Evolutionary conservation across 2,888 invertebrate genomes (phyloP).

Genomic region (Apomyelois bistriatella): DNA sequence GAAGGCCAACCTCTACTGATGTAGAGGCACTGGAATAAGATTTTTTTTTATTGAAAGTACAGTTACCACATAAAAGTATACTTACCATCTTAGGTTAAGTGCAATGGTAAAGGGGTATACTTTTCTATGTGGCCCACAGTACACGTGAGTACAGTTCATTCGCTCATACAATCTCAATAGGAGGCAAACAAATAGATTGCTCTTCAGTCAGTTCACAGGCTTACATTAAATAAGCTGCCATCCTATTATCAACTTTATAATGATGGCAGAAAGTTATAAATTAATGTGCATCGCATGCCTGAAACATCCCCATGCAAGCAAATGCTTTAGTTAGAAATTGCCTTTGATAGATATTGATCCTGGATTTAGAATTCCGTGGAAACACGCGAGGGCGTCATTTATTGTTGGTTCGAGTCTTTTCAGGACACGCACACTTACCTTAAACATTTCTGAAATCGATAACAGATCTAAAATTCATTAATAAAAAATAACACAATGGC

Average conservation of each 20-base stretch:
- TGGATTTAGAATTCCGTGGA: not conserved
- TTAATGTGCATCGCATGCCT: not conserved
- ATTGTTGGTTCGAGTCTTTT: not conserved
- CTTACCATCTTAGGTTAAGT: too few species aligned
- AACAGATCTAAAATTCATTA: not conserved
- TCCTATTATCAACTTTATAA: not conserved
- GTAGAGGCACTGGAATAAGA: too few species aligned
- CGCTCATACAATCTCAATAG: too few species aligned
- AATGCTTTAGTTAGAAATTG: constrained; percentile 6
- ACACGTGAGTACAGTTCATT: too few species aligned
- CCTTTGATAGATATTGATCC: constrained; percentile 5
- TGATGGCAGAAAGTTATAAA: not conserved
- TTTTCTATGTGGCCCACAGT: too few species aligned
- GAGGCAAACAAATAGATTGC: too few species aligned
- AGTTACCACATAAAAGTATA: too few species aligned
- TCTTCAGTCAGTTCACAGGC: too few species aligned
- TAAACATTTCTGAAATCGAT: not conserved
- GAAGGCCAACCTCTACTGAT: too few species aligned
- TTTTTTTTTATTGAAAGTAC: too few species aligned
- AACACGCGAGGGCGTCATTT: not conserved
- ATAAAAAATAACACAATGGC: too few species aligned
- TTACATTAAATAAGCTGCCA: not conserved
- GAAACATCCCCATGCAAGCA: not conserved
- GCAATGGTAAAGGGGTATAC: too few species aligned
- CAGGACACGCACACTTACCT: not conserved